Evolutionary conservation across 2,113 vertebrate genomes (phyloP), one percentile per base, ranked within the genome.

Genomic region (Esox niger): DNA sequence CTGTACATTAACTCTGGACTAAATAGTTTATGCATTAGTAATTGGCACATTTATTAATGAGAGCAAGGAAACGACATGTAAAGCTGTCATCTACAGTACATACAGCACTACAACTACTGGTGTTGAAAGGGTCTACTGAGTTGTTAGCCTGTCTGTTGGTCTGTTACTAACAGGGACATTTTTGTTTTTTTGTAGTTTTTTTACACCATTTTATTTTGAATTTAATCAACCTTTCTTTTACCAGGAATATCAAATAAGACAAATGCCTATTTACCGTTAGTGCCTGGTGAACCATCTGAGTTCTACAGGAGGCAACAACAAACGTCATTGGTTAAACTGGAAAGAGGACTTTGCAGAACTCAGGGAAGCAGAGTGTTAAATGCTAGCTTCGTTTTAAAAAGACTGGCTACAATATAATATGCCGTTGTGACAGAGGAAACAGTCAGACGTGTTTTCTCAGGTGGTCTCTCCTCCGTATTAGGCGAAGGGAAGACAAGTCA

Each of bases 31-130:
- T 88, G 93, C 90, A 92, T 92, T 90, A 91, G 92, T 93, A 93
- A 92, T 97, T 97, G 97, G 96, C 96, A 98, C 96, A 86, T 94
- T 94, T 91, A 94, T 91, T 92, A 83, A 93, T 89, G 93, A 93
- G 92, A 81, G 87, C 87, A 89, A 93, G 79, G 87, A 90, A 92
- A 90, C 88, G 86, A 92, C 79, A 90, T 84, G 64, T 70, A 91
- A 88, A 87, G 92, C 92, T 75, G 84, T 87, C 86, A 90, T 91
- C 88, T 89, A 84, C 87, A 88, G 88, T 89, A 87, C 91, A 92
- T 93, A 94, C 94, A 93, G 91, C 77, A 92, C 85, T 93, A 93
- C 89, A 91, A 91, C 84, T 90, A 90, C 84, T 84, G 88, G 83
- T 87, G 85, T 82, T 87, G 85, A 85, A 81, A 79, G 75, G 67